Evolutionary conservation across 1,140 invertebrate species (phyloP).

Genomic region (Drosophila virilis): DNA sequence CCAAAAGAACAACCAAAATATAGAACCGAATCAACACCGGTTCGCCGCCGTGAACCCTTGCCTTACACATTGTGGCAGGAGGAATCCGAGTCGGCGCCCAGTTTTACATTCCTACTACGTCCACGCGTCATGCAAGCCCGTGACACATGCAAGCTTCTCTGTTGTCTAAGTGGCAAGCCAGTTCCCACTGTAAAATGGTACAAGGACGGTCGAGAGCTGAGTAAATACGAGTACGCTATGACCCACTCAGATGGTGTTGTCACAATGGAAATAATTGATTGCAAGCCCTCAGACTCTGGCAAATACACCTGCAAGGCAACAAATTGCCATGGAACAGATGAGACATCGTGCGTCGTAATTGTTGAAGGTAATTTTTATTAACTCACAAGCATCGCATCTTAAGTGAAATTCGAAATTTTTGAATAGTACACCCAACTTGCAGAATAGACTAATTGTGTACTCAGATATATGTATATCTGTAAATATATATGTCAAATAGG

Average conservation of each 20-base stretch:
- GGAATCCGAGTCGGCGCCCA: conserved; percentile 94
- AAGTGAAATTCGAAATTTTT: too few relatives aligned
- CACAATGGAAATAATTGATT: conserved; percentile 97
- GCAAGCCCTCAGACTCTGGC: conserved; percentile 96
- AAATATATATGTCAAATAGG: too few relatives aligned
- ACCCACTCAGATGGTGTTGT: conserved; percentile 96
- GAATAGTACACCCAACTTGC: too few relatives aligned
- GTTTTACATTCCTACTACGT: conserved; percentile 98
- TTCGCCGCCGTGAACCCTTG: conserved; percentile 91
- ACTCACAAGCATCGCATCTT: background rate
- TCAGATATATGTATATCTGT: too few relatives aligned
- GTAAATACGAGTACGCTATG: conserved; percentile 95
- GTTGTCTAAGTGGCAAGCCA: conserved; percentile 97
- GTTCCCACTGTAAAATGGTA: conserved; percentile 96
- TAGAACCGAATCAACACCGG: conserved; percentile 88
- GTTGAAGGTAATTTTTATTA: conserved; percentile 93
- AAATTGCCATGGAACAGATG: conserved; percentile 96
- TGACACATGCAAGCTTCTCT: conserved; percentile 98
- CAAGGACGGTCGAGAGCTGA: conserved; percentile 96
- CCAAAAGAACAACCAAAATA: conserved; percentile 93
- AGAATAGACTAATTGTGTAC: too few relatives aligned
- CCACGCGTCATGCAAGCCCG: conserved; percentile 98
- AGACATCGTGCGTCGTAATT: conserved; percentile 97
- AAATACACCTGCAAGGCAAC: conserved; percentile 97
- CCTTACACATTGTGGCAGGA: conserved; percentile 92